Evolutionary conservation across 2,888 invertebrate genomes (phyloP).

Genomic region (Bedellia somnulentella): DNA sequence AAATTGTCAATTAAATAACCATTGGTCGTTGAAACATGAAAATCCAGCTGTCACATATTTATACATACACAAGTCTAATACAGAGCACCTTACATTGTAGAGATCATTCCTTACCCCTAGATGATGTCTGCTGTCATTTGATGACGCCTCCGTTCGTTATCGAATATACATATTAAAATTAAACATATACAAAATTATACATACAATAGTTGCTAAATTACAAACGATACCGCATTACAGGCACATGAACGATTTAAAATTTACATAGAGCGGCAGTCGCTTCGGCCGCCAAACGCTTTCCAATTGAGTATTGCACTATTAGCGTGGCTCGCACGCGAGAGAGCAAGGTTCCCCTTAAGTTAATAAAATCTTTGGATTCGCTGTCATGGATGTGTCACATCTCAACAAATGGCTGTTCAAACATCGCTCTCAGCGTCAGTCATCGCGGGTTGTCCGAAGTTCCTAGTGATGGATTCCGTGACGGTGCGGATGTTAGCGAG

Average conservation of each 20-base stretch:
- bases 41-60: constrained; percentile 22
- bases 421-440: constrained; percentile 71
- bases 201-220: constrained; percentile 44
- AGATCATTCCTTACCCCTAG: constrained; percentile 47
- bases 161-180: too few species aligned
- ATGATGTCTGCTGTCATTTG: constrained; percentile 41
- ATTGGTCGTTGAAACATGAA: constrained; percentile 44
- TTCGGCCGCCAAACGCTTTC: too few species aligned
- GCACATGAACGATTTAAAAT: too few species aligned
- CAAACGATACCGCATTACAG: constrained; percentile 24
- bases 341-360: constrained; percentile 12
- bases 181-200: constrained; percentile 52
- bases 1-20: constrained; percentile 27
- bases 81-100: constrained; percentile 63
- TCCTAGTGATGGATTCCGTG: constrained; percentile 75
- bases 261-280: too few species aligned
- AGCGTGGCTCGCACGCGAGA: constrained; percentile 30
- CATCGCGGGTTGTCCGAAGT: constrained; percentile 71
- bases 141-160: constrained; percentile 32
- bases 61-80: constrained; percentile 29
- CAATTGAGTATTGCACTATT: constrained; percentile 37
- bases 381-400: constrained; percentile 15
- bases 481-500: constrained; percentile 74
- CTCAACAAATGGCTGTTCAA: too few species aligned
- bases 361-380: constrained; percentile 17